These are phyloP conservation scores for Apomyelois bistriatella DNA, from an alignment of 2,888 invertebrate genomes.

Conservation along the genomic window DNA sequence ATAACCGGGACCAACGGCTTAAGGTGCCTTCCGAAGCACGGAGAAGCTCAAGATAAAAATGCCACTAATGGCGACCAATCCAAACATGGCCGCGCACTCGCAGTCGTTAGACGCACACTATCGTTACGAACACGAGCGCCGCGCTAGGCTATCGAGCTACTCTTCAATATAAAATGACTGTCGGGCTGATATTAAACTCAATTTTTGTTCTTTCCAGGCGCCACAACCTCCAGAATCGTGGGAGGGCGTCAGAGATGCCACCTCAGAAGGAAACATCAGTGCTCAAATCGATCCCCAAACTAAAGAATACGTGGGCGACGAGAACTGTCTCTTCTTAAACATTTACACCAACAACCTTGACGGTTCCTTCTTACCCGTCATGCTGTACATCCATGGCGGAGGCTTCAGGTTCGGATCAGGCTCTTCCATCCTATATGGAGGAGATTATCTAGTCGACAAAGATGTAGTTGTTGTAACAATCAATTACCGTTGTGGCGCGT, in stretches of 20 bases:
- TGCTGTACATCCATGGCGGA: slow-evolving; percentile 81
- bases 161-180: too few species aligned
- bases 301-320: slow-evolving; percentile 72
- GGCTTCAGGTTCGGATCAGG: slow-evolving; percentile 76
- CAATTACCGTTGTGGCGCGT: slow-evolving; percentile 73
- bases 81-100: too few species aligned
- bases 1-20: too few species aligned
- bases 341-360: slow-evolving; percentile 82
- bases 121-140: too few species aligned
- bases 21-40: too few species aligned
- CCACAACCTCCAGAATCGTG: slow-evolving; percentile 79
- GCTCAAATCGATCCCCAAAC: slow-evolving; percentile 76
- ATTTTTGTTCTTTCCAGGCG: slow-evolving; percentile 56
- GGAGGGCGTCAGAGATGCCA: slow-evolving; percentile 81
- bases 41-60: too few species aligned
- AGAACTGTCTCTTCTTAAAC: slow-evolving; percentile 86
- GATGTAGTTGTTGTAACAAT: slow-evolving; percentile 79
- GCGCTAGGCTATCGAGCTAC: too few species aligned
- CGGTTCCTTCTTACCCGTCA: slow-evolving; percentile 71
- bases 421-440: slow-evolving; percentile 64
- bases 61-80: too few species aligned
- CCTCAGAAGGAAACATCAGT: slow-evolving; percentile 80
- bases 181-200: too few species aligned
- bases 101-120: too few species aligned
- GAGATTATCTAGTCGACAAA: slow-evolving; percentile 77